Base-by-base conservation (phyloP, 2,888 invertebrate genomes). In the Smittia sp. region DNA sequence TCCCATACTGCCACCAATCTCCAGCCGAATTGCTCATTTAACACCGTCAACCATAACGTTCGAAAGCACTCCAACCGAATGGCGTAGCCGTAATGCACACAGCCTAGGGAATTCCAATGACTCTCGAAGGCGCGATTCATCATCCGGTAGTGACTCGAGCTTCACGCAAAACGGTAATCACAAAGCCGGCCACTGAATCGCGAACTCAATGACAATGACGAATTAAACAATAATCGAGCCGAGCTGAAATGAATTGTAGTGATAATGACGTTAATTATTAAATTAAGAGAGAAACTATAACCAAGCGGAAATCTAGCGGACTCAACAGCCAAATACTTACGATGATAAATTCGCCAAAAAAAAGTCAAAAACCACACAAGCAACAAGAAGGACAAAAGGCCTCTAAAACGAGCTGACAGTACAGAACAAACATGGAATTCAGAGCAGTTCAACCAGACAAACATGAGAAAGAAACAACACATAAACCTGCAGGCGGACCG, bases 1-100 rank as follows among this genome's bases (percentile, higher is more conserved):
- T 80, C 89, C 91, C 76, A 87, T 91, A 77, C 84, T 92, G 78
- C 90, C 91, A 77, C 88, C 90, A 75, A 86, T 88, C 77, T 86
- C 87, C 78, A 87, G 88, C 77, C 85, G 91, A 78, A 88, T 90
- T 77, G 87, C 87, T 76, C 90, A 90, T 80, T 86, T 90, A 75
- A 89, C 90, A 76, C 89, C 90, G 15, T 46, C 65, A 90, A 90
- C 46, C 6, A 46, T 46, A 46, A 46, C 11, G 46, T n/a, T n/a
- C 46, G 46, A 46, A n/a, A 15, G 2, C 46, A 15, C 46, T 7
- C 15, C 15, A 46, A 6, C 46, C 46, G 46, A 46, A 2, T n/a
- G 15, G 6, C 52, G 54, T 22, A 24, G 27, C 25, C 22, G 15
- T 69, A 27, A 52, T 69, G 54, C 52, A 41, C 25, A n/a, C 69